Conservation (phyloP, 2,888 invertebrate species). For the Drosophila anomelani region DNA sequence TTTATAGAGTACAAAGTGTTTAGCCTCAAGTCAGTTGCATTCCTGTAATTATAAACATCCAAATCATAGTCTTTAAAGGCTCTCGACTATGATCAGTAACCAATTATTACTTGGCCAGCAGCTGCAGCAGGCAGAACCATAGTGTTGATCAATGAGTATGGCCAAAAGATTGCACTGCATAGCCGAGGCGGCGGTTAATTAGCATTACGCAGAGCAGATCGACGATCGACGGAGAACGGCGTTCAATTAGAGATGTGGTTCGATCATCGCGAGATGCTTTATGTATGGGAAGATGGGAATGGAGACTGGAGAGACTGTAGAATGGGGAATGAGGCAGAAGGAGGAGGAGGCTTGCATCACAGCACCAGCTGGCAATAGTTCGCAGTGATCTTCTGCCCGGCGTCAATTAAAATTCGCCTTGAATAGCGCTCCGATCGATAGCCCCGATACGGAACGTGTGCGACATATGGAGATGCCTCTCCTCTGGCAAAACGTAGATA, state of each 20-base stretch:
- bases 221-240: not conserved
- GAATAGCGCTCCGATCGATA: constrained; percentile 36
- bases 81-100: not conserved
- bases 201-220: constrained; percentile 10
- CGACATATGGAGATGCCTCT: constrained; percentile 28
- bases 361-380: constrained; percentile 21
- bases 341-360: constrained; percentile 13
- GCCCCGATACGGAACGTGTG: constrained; percentile 22
- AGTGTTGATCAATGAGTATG: constrained; percentile 14
- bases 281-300: constrained; percentile 3
- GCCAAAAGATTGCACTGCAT: constrained; percentile 14
- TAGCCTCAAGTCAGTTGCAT: not conserved
- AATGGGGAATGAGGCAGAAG: not conserved
- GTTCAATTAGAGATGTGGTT: constrained; percentile 21
- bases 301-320: not conserved
- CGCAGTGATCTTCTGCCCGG: constrained; percentile 34
- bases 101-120: constrained; percentile 6
- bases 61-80: constrained; percentile 3
- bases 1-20: not conserved
- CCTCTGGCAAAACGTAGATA: not conserved
- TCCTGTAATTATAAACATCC: constrained; percentile 6
- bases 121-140: constrained; percentile 7
- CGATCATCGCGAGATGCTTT: constrained; percentile 1
- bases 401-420: constrained; percentile 45
- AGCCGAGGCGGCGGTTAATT: constrained; percentile 13